phyloP scores from a whole-genome alignment of 2,888 invertebrate genomes.

The Prosapia bicincta region DNA sequence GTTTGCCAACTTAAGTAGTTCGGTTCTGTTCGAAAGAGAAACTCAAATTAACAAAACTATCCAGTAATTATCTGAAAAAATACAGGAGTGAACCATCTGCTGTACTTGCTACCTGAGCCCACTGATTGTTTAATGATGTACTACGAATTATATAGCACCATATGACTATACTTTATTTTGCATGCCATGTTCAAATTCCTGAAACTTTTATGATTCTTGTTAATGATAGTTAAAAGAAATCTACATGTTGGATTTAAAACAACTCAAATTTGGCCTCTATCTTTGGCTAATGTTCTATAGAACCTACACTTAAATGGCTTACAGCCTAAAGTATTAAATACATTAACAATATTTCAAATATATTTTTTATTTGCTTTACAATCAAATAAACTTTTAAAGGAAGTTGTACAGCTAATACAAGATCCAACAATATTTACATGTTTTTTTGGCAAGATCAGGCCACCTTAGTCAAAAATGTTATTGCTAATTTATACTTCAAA shows the following conservation, averaged over 20 bases:
- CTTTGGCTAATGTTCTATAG: background rate
- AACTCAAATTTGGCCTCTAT: background rate
- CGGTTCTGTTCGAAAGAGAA: no score
- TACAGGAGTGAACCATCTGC: no score
- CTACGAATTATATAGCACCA: no score
- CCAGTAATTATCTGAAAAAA: no score
- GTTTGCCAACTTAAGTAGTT: no score
- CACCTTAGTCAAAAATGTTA: background rate
- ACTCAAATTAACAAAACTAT: no score
- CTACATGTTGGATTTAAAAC: background rate
- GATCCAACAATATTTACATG: background rate
- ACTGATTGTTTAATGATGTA: no score
- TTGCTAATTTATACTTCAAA: background rate
- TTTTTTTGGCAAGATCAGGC: background rate
- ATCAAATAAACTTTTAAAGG: background rate
- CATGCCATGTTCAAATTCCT: no score
- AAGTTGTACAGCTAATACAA: background rate
- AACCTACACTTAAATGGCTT: background rate
- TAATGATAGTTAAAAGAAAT: no score
- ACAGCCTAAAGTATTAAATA: background rate
- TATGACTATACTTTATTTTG: no score
- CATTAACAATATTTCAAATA: background rate
- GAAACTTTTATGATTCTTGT: no score
- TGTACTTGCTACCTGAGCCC: no score
- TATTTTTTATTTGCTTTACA: background rate